Conservation (phyloP, 2,888 invertebrate species). For the Sipha maydis region DNA sequence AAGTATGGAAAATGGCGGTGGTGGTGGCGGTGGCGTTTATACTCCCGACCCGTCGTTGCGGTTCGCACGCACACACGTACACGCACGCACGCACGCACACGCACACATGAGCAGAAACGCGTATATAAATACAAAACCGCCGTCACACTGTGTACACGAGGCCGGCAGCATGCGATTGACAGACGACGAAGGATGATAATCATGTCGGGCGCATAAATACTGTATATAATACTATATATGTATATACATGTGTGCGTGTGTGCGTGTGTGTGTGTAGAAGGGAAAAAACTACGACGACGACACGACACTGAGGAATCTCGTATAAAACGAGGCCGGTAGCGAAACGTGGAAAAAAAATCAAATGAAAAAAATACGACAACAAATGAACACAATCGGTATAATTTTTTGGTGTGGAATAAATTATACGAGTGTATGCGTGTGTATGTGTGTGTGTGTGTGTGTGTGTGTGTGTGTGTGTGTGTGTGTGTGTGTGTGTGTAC, state of each 20-base stretch:
- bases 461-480: background rate
- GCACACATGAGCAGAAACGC: too few relatives aligned
- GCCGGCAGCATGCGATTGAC: conserved; percentile 51
- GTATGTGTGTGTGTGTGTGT: background rate
- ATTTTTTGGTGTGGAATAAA: conserved; percentile 55
- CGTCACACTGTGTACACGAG: conserved; percentile 1
- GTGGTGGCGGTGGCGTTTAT: conserved; percentile 40
- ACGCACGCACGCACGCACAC: background rate
- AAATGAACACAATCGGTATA: conserved; percentile 49
- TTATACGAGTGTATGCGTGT: background rate
- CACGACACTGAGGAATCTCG: conserved; percentile 56
- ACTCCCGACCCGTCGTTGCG: conserved; percentile 13
- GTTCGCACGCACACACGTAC: background rate
- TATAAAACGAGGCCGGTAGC: conserved; percentile 53
- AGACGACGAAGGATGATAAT: conserved; percentile 58
- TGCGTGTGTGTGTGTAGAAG: background rate
- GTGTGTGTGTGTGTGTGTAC: too few relatives aligned
- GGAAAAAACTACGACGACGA: conserved; percentile 53
- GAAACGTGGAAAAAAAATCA: conserved; percentile 32
- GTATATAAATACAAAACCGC: conserved; percentile 30
- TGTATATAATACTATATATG: conserved; percentile 12
- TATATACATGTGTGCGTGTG: background rate
- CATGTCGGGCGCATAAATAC: conserved; percentile 59
- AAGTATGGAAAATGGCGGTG: conserved; percentile 39
- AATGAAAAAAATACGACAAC: conserved; percentile 26